These are phyloP conservation scores for Trilocha varians DNA, from an alignment of 2,888 invertebrate genomes.

Conservation along the genomic window DNA sequence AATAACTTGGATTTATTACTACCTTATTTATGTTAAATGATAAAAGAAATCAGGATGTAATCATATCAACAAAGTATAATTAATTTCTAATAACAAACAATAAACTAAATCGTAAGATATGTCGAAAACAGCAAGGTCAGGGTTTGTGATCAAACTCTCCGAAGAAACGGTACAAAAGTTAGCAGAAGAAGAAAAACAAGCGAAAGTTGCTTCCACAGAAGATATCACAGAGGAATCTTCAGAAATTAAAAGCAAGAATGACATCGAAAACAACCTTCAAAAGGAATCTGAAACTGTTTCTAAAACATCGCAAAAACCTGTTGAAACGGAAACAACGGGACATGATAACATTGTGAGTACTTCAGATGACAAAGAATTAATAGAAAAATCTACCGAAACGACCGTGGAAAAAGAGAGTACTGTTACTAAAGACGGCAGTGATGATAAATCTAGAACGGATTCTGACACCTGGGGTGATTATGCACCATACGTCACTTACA, in stretches of 20 bases:
- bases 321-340: not conserved
- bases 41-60: no score
- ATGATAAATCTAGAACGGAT: not conserved
- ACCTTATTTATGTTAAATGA: no score
- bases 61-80: no score
- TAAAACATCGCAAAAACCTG: no score
- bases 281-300: no score
- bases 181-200: constrained; percentile 41
- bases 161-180: constrained; percentile 63
- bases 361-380: not conserved
- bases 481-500: constrained; percentile 78
- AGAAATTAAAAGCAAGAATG: not conserved
- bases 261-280: no score
- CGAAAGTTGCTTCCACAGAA: constrained; percentile 17
- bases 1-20: no score
- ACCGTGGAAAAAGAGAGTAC: not conserved
- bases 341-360: not conserved
- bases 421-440: constrained; percentile 2
- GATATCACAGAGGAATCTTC: not conserved
- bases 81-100: no score
- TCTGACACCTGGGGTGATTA: constrained; percentile 49
- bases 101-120: no score
- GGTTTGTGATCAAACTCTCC: constrained; percentile 64
- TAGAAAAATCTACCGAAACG: not conserved
- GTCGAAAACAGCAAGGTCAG: constrained; percentile 42